phyloP scores from a whole-genome alignment of 1,140 invertebrate genomes.

The Polypedilum pembai region DNA sequence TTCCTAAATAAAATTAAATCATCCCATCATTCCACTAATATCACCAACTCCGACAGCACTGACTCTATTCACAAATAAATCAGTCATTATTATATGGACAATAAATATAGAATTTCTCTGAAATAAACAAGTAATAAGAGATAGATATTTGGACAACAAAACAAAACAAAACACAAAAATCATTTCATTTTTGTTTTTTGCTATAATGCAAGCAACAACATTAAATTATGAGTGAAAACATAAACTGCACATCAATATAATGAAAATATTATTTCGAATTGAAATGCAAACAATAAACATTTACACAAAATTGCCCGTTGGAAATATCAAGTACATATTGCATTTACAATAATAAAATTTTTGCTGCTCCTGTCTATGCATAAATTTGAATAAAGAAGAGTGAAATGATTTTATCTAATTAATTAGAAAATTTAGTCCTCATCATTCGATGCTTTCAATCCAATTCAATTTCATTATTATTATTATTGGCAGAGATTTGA shows the following conservation, averaged over 20 bases:
- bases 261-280: conserved; percentile 24
- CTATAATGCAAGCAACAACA: too few species aligned
- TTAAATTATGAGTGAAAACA: not conserved
- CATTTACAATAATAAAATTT: too few species aligned
- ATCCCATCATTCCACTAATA: not conserved
- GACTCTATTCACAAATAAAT: not conserved
- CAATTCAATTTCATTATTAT: not conserved
- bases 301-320: not conserved
- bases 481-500: not conserved
- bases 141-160: not conserved
- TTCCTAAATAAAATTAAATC: too few species aligned
- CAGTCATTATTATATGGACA: not conserved
- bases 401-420: conserved; percentile 13
- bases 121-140: not conserved
- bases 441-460: not conserved
- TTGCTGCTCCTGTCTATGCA: too few species aligned
- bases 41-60: not conserved
- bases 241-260: conserved; percentile 8
- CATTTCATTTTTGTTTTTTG: too few species aligned
- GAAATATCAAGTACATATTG: too few species aligned
- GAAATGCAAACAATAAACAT: conserved; percentile 28
- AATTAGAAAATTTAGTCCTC: not conserved
- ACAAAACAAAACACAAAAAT: not conserved
- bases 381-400: not conserved
- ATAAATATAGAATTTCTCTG: conserved; percentile 7